These are phyloP conservation scores for Acomys russatus DNA, from an alignment of 2,797 vertebrate genomes.

Conservation along the genomic window DNA sequence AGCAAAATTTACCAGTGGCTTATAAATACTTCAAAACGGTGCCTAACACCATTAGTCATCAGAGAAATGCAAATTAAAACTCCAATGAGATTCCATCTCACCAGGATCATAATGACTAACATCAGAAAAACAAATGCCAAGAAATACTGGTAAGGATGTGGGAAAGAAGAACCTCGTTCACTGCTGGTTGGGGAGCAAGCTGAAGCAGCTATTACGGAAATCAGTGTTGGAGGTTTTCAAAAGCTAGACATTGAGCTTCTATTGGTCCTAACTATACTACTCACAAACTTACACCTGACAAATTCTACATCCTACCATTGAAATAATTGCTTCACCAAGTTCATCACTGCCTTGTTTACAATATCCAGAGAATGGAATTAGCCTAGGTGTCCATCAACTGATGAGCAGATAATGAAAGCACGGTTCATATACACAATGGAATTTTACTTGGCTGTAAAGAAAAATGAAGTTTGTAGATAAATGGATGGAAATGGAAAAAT, in stretches of 20 bases:
- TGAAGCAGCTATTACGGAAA: background rate
- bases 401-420: background rate
- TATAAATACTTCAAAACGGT: background rate
- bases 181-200: background rate
- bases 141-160: background rate
- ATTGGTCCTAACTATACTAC: background rate
- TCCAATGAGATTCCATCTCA: background rate
- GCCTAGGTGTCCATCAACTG: background rate
- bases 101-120: background rate
- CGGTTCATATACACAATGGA: background rate
- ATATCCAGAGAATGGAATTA: background rate
- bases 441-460: background rate
- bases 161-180: background rate
- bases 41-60: background rate
- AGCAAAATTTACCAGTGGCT: background rate
- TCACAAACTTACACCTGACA: background rate
- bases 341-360: background rate
- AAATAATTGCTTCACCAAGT: background rate
- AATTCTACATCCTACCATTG: background rate
- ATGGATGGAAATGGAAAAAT: background rate
- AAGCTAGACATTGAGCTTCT: background rate
- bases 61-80: background rate
- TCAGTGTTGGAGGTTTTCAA: background rate
- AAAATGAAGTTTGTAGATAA: background rate
- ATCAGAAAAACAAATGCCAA: background rate